Conservation (phyloP, 2,113 vertebrate genomes). For the Gracilinanus agilis region DNA sequence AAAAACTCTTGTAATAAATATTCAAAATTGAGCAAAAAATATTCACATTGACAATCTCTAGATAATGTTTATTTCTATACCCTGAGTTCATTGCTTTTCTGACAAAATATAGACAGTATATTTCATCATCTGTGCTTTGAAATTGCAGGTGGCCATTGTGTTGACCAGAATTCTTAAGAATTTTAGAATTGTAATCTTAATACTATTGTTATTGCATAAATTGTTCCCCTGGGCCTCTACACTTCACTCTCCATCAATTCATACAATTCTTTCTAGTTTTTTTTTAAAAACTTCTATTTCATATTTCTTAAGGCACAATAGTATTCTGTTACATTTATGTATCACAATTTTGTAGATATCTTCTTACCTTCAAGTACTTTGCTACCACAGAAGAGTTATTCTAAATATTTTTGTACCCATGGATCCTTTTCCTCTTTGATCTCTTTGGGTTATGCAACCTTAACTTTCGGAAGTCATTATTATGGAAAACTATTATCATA, state of each 20-base stretch:
- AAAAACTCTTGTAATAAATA: neutral
- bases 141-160: neutral
- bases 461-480: neutral
- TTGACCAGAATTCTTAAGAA: neutral
- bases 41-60: neutral
- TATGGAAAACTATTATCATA: neutral
- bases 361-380: neutral
- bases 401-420: neutral
- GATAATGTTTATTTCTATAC: neutral
- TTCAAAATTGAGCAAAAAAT: neutral
- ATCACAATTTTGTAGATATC: neutral
- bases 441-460: neutral
- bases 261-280: neutral
- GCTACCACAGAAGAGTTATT: neutral
- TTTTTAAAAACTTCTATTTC: neutral
- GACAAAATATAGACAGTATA: neutral
- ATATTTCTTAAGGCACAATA: neutral
- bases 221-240: neutral
- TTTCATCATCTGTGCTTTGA: neutral
- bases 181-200: neutral
- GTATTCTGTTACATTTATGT: neutral
- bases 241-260: neutral
- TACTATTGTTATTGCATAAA: neutral
- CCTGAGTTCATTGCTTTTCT: neutral
- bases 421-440: neutral